Evolutionary conservation across 92 coral and sea anemone genomes (phyloP).

Genomic region (Micromussa lordhowensis): DNA sequence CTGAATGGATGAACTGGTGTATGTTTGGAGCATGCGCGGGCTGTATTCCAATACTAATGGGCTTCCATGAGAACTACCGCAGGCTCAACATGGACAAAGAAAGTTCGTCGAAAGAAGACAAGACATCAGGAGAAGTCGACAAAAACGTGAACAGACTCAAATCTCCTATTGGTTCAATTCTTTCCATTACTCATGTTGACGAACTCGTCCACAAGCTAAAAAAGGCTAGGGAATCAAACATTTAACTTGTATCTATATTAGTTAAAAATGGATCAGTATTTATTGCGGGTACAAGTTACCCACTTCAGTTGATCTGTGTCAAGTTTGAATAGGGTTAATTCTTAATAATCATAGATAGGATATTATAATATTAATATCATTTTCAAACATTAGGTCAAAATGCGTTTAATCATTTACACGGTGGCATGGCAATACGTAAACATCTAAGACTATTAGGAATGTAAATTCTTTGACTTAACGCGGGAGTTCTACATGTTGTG

Average conservation of each 20-base stretch:
- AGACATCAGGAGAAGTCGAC: constrained; percentile 14
- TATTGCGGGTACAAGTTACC: constrained; percentile 11
- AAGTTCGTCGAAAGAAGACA: constrained; percentile 11
- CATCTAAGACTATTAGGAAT: neutral
- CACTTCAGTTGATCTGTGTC: neutral
- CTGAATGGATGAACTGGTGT: constrained; percentile 99
- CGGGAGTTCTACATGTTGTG: neutral
- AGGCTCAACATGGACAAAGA: constrained; percentile 85
- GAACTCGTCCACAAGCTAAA: constrained; percentile 70
- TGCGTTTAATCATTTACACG: neutral
- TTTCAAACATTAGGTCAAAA: neutral
- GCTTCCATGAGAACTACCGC: constrained; percentile 92
- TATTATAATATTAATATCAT: neutral
- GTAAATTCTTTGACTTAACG: too few relatives aligned
- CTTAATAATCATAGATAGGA: neutral
- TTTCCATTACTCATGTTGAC: constrained; percentile 71
- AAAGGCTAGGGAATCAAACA: constrained; percentile 71
- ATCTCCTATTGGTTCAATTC: constrained; percentile 57
- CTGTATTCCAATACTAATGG: constrained; percentile 93
- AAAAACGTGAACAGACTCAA: constrained; percentile 30
- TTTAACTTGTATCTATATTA: constrained; percentile 24
- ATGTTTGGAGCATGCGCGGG: constrained; percentile 99
- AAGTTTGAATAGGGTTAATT: neutral
- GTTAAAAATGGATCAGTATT: neutral
- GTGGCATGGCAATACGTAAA: neutral